Base-by-base conservation (phyloP, 30 jellyfish, hydroid and myxozoan species). In the Aurelia aurita complex sp. Pacific region DNA sequence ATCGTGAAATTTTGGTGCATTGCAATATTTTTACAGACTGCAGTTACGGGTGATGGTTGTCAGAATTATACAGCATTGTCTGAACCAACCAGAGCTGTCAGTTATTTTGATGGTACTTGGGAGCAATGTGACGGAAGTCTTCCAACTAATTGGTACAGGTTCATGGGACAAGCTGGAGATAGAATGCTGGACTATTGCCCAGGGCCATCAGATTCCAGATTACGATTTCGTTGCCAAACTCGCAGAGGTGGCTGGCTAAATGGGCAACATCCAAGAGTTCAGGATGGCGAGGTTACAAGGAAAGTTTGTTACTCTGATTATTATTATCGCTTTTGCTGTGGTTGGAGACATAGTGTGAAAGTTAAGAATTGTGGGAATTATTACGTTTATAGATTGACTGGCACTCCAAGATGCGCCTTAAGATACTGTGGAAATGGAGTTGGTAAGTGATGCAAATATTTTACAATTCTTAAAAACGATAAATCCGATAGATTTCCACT, bases 91-190 rank as follows among this genome's bases (percentile, higher is more conserved):
- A 46, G 57, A 46, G 57, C 57, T 5, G 57, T 46, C 57, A 46
- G 57, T 9, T 46, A 46, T 46, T 2, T 5, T 5, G 15, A 46
- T 46, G 14, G 11, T 6, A 9, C n/a, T n/a, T n/a, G n/a, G n/a
- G n/a, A n/a, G n/a, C n/a, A n/a, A 46, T 46, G 57, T 46, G 57
- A 46, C 57, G 0, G 7, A 5, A 5, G 0, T 46, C 57, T 46
- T 46, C 14, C 57, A 46, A 46, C 14, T 74, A 67, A 60, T n/a
- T 74, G 84, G 84, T 74, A 42, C 57, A 67, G 84, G 16, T 74
- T 74, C 71, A 74, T 74, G 84, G 84, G 84, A 12, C 38, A 52
- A 50, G 70, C 84, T n/a, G 84, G 84, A 40, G 72, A 51, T 23
- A 74, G 50, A 16, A 74, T 74, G 84, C 59, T 74, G 46, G 84